These are phyloP conservation scores for Carapus acus DNA, from an alignment of 2,797 vertebrate species.

Conservation along the genomic window DNA sequence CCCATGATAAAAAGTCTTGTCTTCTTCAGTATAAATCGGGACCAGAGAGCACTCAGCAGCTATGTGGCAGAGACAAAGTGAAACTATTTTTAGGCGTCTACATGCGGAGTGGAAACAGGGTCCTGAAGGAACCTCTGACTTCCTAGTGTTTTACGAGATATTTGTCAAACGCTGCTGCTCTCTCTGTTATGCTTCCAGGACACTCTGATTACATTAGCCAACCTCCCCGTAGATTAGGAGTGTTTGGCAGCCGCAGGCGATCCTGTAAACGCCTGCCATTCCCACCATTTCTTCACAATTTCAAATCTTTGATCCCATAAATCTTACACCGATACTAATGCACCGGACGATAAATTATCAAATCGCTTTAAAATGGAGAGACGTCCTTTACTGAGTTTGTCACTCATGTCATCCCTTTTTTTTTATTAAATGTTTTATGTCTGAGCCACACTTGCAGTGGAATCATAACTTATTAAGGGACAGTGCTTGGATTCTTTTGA, in stretches of 20 bases:
- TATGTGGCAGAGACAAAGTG: slow-evolving; percentile 52
- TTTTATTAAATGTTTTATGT: no score
- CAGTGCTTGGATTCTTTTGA: no score
- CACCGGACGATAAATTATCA: not conserved
- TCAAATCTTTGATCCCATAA: not conserved
- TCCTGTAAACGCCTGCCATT: slow-evolving; percentile 21
- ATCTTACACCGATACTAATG: not conserved
- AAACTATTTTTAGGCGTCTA: slow-evolving; percentile 73
- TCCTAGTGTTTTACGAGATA: slow-evolving; percentile 67
- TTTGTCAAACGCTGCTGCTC: slow-evolving; percentile 64
- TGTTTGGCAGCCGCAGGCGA: slow-evolving; percentile 32
- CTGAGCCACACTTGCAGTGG: no score
- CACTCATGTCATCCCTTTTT: not conserved
- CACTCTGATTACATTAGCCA: slow-evolving; percentile 73
- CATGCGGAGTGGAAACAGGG: slow-evolving; percentile 69
- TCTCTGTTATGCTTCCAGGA: slow-evolving; percentile 68
- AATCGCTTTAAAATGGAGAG: not conserved
- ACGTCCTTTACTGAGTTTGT: not conserved
- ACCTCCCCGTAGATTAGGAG: slow-evolving; percentile 62
- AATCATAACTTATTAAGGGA: no score
- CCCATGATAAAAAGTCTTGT: slow-evolving; percentile 26
- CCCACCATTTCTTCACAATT: slow-evolving; percentile 19
- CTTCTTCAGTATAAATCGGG: slow-evolving; percentile 43
- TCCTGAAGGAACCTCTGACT: slow-evolving; percentile 67
- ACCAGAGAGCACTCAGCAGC: slow-evolving; percentile 50